Conservation (phyloP, 2,113 vertebrate genomes). For the Ciconia maguari region DNA sequence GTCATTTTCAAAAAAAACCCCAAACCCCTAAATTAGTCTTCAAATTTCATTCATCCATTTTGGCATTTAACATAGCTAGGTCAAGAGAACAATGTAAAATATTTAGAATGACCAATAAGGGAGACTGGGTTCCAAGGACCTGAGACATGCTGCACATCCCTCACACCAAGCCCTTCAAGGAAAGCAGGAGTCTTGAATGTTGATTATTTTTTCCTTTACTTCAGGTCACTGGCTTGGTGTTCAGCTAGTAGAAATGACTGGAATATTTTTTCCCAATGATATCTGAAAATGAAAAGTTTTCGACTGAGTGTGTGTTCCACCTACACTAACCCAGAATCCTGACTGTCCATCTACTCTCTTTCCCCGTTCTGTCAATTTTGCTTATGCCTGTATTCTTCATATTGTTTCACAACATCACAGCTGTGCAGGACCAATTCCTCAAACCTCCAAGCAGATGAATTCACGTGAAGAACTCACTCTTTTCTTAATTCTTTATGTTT, state of each 20-base stretch:
- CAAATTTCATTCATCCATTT: neutral
- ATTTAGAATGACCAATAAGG: neutral
- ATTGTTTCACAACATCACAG: neutral
- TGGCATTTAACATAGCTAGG: neutral
- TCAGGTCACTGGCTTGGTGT: neutral
- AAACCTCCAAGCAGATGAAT: neutral
- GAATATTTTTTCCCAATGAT: neutral
- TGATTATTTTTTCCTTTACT: neutral
- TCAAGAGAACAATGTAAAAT: neutral
- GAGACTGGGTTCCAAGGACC: neutral
- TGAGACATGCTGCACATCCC: fast-evolving
- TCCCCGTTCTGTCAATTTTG: neutral
- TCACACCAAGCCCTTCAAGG: neutral
- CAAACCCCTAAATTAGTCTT: neutral
- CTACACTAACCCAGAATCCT: neutral
- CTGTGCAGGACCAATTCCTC: neutral
- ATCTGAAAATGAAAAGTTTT: neutral
- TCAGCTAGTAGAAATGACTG: neutral
- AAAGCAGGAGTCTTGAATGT: neutral
- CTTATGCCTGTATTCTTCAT: neutral
- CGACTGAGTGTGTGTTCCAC: neutral
- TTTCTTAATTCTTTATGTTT: slow-evolving; percentile 29
- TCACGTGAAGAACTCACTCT: neutral
- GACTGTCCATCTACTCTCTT: neutral
- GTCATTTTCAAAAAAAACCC: neutral